Conservation (phyloP, 2,113 vertebrate species). For the Pseudorhombus dupliciocellatus region DNA sequence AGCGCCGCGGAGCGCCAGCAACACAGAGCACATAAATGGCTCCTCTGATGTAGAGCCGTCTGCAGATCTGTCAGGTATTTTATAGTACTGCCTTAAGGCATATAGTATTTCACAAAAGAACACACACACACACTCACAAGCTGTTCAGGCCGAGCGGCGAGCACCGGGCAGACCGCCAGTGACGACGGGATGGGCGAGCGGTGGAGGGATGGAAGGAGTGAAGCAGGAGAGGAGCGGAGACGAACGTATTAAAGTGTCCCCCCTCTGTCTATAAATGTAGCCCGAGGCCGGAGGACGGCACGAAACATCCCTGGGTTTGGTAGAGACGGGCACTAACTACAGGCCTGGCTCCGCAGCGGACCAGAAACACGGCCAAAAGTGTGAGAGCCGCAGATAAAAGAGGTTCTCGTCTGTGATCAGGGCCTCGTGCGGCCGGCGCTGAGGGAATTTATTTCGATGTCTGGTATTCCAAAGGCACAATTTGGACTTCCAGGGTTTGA, state of each 20-base stretch:
- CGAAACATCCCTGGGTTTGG: constrained; percentile 69
- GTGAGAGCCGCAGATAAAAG: constrained; percentile 77
- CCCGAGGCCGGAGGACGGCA: constrained; percentile 55
- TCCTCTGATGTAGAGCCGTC: constrained; percentile 49
- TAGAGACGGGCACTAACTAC: constrained; percentile 74
- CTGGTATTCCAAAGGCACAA: constrained; percentile 75
- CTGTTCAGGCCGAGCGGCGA: constrained; percentile 51
- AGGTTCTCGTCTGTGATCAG: constrained; percentile 74
- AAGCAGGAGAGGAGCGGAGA: constrained; percentile 56
- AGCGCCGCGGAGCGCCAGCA: constrained; percentile 26
- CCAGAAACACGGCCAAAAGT: constrained; percentile 78
- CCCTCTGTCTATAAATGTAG: constrained; percentile 75
- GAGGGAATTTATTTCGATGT: constrained; percentile 77
- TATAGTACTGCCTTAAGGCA: constrained; percentile 48
- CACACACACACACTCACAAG: constrained; percentile 21
- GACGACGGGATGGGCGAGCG: constrained; percentile 28
- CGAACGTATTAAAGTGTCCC: constrained; percentile 74
- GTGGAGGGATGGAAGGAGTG: constrained; percentile 59
- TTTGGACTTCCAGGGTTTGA: constrained; percentile 73
- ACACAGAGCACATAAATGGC: constrained; percentile 31
- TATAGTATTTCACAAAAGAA: constrained; percentile 33
- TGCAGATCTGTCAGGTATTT: constrained; percentile 56
- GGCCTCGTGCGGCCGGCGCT: constrained; percentile 64
- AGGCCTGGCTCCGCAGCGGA: constrained; percentile 71
- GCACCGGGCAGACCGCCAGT: constrained; percentile 46